These are phyloP conservation scores for Dryomyza anilis DNA, from an alignment of 2,888 invertebrate species.

Conservation along the genomic window DNA sequence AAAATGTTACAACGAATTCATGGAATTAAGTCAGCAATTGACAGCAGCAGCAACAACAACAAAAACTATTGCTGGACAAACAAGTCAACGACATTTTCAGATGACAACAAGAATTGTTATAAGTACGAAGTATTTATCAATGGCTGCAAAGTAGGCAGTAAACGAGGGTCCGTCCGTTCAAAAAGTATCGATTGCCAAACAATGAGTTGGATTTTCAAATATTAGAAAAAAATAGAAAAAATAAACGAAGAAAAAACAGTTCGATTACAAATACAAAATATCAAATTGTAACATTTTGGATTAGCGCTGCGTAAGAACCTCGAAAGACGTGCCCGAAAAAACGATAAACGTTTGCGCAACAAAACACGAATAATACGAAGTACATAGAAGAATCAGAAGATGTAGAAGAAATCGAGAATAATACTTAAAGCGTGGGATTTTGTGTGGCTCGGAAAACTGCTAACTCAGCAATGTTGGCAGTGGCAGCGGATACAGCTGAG, in stretches of 20 bases:
- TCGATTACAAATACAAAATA: background rate
- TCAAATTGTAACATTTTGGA: constrained; percentile 2
- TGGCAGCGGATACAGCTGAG: too few relatives aligned
- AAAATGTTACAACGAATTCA: background rate
- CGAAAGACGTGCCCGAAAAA: background rate
- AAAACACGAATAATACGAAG: too few relatives aligned
- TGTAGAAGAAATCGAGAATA: background rate
- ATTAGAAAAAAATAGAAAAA: background rate
- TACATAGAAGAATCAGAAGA: background rate
- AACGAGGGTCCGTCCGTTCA: background rate
- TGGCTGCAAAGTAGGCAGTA: background rate
- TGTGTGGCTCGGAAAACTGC: background rate
- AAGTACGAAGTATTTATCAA: background rate
- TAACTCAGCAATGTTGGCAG: too few relatives aligned
- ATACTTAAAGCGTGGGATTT: constrained; percentile 2
- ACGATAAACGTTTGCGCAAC: constrained; percentile 1
- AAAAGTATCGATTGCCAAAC: constrained; percentile 7
- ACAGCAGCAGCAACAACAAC: background rate
- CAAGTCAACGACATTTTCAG: too few relatives aligned
- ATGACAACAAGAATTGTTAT: background rate
- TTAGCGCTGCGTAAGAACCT: too few relatives aligned
- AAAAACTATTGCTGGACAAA: too few relatives aligned
- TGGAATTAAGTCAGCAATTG: background rate
- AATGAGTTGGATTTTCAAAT: background rate
- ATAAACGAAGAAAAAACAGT: background rate